Conservation (phyloP, 2,888 invertebrate genomes). For the Eupithecia dodoneata region DNA sequence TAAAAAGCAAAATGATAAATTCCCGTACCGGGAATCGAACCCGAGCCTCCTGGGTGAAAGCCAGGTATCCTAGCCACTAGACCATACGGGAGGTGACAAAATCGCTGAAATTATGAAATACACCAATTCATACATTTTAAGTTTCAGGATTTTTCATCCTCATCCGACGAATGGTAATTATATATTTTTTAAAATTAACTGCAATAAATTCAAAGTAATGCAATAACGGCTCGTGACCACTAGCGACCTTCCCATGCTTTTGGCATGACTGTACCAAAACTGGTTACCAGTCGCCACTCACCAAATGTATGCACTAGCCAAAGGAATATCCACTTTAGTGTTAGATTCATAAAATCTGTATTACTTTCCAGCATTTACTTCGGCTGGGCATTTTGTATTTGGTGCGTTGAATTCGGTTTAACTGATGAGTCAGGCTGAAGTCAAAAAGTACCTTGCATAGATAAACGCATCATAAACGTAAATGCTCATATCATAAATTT, state of each 20-base stretch:
- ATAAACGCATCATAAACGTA: neutral
- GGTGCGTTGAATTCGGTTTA: neutral
- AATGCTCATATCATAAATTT: conserved; percentile 7
- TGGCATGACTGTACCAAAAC: conserved; percentile 50
- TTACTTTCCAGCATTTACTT: neutral
- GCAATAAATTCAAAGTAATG: conserved; percentile 16
- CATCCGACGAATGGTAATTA: too few species aligned
- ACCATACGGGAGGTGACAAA: conserved; percentile 82
- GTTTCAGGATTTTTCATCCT: neutral
- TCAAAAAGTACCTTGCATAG: neutral
- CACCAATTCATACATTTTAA: neutral
- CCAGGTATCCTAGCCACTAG: conserved; percentile 90
- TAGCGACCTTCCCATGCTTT: conserved; percentile 54
- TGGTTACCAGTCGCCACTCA: conserved; percentile 42
- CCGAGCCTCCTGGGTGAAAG: conserved; percentile 90
- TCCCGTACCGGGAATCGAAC: conserved; percentile 90
- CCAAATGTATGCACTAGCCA: conserved; percentile 13
- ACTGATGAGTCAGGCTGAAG: neutral
- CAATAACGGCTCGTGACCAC: conserved; percentile 33
- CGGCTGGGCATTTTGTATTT: neutral
- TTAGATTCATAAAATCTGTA: neutral
- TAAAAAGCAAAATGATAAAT: conserved; percentile 43
- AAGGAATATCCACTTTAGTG: conserved; percentile 12
- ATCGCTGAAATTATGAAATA: conserved; percentile 13
- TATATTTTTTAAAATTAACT: too few species aligned